Percentiles rank a stretch among this genome's conserved stretches.
Conservation (phyloP, 2,888 invertebrate genomes). For the Lathronympha strigana region DNA sequence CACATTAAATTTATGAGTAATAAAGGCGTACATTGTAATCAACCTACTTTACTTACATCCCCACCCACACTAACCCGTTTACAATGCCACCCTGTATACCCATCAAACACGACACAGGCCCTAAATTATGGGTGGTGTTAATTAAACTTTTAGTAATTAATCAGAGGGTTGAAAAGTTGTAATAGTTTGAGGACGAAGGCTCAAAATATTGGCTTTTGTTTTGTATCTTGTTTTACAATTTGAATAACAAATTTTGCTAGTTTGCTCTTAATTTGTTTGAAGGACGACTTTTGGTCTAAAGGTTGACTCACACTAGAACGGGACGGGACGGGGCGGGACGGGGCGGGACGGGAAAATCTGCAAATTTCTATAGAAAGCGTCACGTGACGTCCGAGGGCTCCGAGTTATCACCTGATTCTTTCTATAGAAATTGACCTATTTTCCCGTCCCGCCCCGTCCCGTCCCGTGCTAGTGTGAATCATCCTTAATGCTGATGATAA, state of each 20-base stretch:
- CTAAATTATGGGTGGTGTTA: slow-evolving; percentile 60
- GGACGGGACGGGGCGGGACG: too few species aligned
- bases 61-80: slow-evolving; percentile 1
- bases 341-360: too few species aligned
- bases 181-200: slow-evolving; percentile 24
- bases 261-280: background rate
- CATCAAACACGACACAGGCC: slow-evolving; percentile 47
- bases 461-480: too few species aligned
- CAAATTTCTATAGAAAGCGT: too few species aligned
- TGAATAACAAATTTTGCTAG: slow-evolving; percentile 18
- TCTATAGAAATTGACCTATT: too few species aligned
- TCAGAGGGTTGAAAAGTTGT: slow-evolving; percentile 54
- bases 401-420: too few species aligned
- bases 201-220: slow-evolving; percentile 7
- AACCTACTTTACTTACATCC: background rate
- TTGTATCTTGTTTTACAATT: slow-evolving; percentile 22
- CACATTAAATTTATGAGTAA: too few species aligned
- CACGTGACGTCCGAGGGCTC: too few species aligned
- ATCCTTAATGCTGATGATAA: too few species aligned
- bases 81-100: slow-evolving; percentile 1
- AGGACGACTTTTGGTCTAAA: background rate
- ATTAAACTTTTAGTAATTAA: slow-evolving; percentile 70
- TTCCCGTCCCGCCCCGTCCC: too few species aligned
- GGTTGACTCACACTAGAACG: too few species aligned
- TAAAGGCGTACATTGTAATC: too few species aligned